These are phyloP conservation scores for Drosophila flavopinicola DNA, from an alignment of 2,888 invertebrate genomes.

Conservation along the genomic window DNA sequence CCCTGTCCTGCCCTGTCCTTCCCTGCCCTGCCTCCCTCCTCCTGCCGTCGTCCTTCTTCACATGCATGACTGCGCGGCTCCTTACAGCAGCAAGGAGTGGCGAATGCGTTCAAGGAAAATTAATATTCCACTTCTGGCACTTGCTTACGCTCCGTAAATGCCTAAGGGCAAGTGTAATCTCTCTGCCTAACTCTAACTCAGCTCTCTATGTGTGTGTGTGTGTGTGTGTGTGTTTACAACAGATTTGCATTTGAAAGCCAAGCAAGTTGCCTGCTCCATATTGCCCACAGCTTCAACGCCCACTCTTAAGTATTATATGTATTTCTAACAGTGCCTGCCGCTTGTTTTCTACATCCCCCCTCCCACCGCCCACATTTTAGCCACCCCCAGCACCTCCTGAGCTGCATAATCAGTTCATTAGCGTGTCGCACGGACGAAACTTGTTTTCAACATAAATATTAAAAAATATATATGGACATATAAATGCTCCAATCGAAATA, in stretches of 20 bases:
- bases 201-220: slow-evolving; percentile 6
- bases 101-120: slow-evolving; percentile 68
- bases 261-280: slow-evolving; percentile 16
- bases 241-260: slow-evolving; percentile 65
- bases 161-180: slow-evolving; percentile 67
- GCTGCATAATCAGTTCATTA: slow-evolving; percentile 74
- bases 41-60: slow-evolving; percentile 1
- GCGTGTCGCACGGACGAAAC: slow-evolving; percentile 38
- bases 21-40: background rate
- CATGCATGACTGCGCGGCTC: slow-evolving; percentile 56
- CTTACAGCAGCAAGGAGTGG: slow-evolving; percentile 3
- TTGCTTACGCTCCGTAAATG: slow-evolving; percentile 76
- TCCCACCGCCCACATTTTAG: too few relatives aligned
- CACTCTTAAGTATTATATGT: too few relatives aligned
- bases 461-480: background rate
- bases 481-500: too few relatives aligned
- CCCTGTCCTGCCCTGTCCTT: background rate
- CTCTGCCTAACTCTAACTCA: slow-evolving; percentile 36
- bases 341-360: too few relatives aligned
- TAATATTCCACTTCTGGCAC: slow-evolving; percentile 81
- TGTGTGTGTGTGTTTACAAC: slow-evolving; percentile 37
- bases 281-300: background rate
- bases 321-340: background rate
- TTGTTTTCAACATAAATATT: slow-evolving; percentile 22
- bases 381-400: background rate